Evolutionary conservation across 2,113 vertebrate genomes (phyloP).

Genomic region (Chamaetylas fuelleborni): DNA sequence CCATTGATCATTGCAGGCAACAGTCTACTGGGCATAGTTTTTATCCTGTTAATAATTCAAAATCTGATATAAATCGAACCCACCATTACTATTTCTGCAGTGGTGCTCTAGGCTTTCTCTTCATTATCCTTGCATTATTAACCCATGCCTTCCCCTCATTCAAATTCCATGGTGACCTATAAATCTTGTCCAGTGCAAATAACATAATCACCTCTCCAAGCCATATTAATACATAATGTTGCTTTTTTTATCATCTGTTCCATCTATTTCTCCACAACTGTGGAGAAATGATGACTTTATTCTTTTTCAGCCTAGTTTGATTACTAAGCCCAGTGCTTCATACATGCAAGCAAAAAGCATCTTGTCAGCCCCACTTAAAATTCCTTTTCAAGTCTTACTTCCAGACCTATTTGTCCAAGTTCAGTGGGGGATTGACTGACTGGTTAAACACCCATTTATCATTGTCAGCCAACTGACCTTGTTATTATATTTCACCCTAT

Average conservation of each 20-base stretch:
- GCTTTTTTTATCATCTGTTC: not conserved
- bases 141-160: not conserved
- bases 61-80: conserved; percentile 15
- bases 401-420: not conserved
- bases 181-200: not conserved
- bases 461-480: not conserved
- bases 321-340: not conserved
- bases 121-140: not conserved
- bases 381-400: not conserved
- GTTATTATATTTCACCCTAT: not conserved
- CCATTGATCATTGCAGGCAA: not conserved
- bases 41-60: not conserved
- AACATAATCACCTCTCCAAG: not conserved
- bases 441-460: not conserved
- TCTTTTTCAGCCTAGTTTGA: not conserved
- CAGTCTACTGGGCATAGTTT: not conserved
- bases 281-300: not conserved
- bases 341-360: not conserved
- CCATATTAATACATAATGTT: not conserved
- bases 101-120: not conserved
- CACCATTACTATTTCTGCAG: not conserved
- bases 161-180: not conserved
- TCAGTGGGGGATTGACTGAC: not conserved
- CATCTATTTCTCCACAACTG: conserved; percentile 10
- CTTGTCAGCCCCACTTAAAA: not conserved